Conservation (phyloP, 2,888 invertebrate genomes). For the Plebejus anna region DNA sequence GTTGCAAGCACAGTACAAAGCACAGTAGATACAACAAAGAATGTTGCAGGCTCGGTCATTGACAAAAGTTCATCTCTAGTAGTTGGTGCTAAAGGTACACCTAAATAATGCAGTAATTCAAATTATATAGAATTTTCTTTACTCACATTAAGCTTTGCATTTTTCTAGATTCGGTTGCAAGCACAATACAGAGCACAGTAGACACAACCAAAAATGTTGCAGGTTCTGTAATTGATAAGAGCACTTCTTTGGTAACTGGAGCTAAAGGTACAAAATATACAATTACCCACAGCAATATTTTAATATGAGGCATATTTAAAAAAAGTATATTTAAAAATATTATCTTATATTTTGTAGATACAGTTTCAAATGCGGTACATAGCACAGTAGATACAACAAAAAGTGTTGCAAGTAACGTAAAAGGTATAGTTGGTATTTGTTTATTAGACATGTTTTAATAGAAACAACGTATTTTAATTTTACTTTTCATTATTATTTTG, state of each 20-base stretch:
- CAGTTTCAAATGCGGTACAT: conserved; percentile 47
- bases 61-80: conserved; percentile 46
- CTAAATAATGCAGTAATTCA: background rate
- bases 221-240: conserved; percentile 51
- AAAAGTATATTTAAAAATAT: background rate
- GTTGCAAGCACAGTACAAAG: conserved; percentile 41
- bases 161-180: conserved; percentile 50
- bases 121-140: background rate
- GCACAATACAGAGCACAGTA: conserved; percentile 51
- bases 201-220: conserved; percentile 57
- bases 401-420: conserved; percentile 50
- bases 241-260: conserved; percentile 46
- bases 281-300: background rate
- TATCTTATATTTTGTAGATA: background rate
- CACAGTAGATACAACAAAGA: conserved; percentile 55
- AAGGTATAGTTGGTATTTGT: conserved; percentile 42
- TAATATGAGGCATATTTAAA: background rate
- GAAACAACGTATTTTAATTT: background rate
- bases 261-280: conserved; percentile 41
- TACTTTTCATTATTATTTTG: conserved; percentile 29
- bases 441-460: background rate
- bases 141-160: background rate
- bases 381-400: conserved; percentile 58
- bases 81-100: conserved; percentile 42
- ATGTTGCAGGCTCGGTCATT: conserved; percentile 49